phyloP scores from a whole-genome alignment of 2,113 vertebrate species.

The Actenoides hombroni region DNA sequence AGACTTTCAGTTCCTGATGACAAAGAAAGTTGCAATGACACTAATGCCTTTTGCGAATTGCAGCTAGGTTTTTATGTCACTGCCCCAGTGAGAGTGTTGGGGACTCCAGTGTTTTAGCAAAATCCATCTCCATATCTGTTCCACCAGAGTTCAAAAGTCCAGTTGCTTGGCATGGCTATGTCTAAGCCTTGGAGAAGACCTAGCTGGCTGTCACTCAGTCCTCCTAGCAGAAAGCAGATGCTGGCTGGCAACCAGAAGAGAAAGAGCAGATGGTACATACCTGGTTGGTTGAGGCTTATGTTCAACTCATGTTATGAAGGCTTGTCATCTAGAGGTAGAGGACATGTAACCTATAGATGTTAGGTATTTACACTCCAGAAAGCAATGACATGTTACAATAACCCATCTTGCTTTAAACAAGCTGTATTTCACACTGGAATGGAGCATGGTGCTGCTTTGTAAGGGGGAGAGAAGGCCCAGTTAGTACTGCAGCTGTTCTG shows the following conservation, averaged over 20 bases:
- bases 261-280: not conserved
- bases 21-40: not conserved
- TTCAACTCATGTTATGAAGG: not conserved
- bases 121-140: not conserved
- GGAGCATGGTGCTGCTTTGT: rapidly evolving
- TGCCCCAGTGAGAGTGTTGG: not conserved
- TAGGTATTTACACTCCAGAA: not conserved
- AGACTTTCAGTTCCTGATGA: not conserved
- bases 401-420: not conserved
- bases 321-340: not conserved
- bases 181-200: not conserved
- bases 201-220: not conserved
- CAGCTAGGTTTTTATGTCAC: not conserved
- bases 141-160: not conserved
- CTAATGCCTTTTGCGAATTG: not conserved
- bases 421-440: not conserved
- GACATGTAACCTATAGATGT: too few species aligned
- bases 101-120: not conserved
- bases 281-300: not conserved
- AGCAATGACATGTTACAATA: not conserved
- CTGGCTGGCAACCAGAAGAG: not conserved
- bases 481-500: not conserved
- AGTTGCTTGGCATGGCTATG: rapidly evolving
- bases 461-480: not conserved
- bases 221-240: not conserved